Base-by-base conservation (phyloP, 2,888 invertebrate genomes). In the Andrena haemorrhoa region DNA sequence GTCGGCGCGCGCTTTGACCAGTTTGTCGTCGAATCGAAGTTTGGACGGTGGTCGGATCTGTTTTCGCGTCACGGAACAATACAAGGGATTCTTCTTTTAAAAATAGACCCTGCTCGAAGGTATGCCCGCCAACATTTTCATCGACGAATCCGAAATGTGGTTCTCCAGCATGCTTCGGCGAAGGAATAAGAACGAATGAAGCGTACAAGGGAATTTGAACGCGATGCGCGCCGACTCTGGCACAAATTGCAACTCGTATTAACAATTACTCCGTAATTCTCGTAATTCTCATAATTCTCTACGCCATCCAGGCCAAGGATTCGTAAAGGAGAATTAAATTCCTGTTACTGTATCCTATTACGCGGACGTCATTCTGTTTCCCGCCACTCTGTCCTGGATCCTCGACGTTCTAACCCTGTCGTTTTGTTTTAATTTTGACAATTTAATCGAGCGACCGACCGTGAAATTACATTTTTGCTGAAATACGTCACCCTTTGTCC, bases 211-310 rank as follows among this genome's bases (percentile, higher is more conserved):
- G 68, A 74, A 73, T 76, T 77, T 82, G 78, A 84, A 72, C 41
- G 78, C 70, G 49, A 26, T 58, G 51, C 53, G 60, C 64, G 53
- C 60, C 51, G 63, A 16, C 16, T 41, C 0, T 56, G 47, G 68
- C 61, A 74, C 72, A 86, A 86, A 86, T 84, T 79, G 73, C 84
- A 79, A 78, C 65, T 76, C 75, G 82, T 86, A 84, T 87, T 86
- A 87, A 87, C 76, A 83, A 85, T 86, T 86, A 84, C 70, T 74
- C 33, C 49, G 80, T 86, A 83, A 86, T 86, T 86, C 84, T 86
- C 65, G 41, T 41, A 41, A 41, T 41, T 4, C 41, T 41, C 41
- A 41, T 41, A 12, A 41, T 41, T 41, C 41, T 41, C 41, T 41
- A 16, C 41, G 41, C 69, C 68, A 71, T 73, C 73, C 64, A 71